Evolutionary conservation across 2,888 invertebrate genomes (phyloP).

Genomic region (Elysia crispata): DNA sequence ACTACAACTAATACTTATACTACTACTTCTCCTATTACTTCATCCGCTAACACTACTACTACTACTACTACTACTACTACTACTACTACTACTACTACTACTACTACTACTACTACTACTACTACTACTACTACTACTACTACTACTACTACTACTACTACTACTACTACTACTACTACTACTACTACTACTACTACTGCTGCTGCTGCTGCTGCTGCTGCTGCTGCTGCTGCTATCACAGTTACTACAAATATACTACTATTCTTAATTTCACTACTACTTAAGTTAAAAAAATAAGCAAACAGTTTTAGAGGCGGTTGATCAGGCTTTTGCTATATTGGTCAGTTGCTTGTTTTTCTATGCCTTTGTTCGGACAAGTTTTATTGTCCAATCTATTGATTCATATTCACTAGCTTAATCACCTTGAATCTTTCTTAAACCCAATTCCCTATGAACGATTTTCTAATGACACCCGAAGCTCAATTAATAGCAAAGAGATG

Average conservation of each 20-base stretch:
- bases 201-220: background rate
- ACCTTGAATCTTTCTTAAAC: too few relatives aligned
- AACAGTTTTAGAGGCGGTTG: too few relatives aligned
- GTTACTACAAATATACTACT: background rate
- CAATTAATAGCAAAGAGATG: too few relatives aligned
- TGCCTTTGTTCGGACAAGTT: too few relatives aligned
- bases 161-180: conserved; percentile 21
- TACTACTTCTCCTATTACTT: conserved; percentile 6
- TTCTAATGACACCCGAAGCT: too few relatives aligned
- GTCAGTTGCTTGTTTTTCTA: too few relatives aligned
- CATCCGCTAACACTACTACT: background rate
- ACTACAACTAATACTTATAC: background rate
- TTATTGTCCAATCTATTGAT: too few relatives aligned
- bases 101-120: conserved; percentile 18
- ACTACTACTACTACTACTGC: conserved; percentile 17
- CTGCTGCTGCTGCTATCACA: background rate
- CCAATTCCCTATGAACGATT: too few relatives aligned
- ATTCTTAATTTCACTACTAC: too few relatives aligned
- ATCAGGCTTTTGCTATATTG: too few relatives aligned
- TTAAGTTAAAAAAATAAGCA: too few relatives aligned
- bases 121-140: conserved; percentile 16
- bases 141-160: conserved; percentile 20
- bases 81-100: conserved; percentile 16
- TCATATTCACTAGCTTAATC: too few relatives aligned
- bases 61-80: conserved; percentile 5